Percentiles rank a stretch among this genome's conserved stretches.
phyloP scores from a whole-genome alignment of 2,113 vertebrate species.

The Mungos mungo region DNA sequence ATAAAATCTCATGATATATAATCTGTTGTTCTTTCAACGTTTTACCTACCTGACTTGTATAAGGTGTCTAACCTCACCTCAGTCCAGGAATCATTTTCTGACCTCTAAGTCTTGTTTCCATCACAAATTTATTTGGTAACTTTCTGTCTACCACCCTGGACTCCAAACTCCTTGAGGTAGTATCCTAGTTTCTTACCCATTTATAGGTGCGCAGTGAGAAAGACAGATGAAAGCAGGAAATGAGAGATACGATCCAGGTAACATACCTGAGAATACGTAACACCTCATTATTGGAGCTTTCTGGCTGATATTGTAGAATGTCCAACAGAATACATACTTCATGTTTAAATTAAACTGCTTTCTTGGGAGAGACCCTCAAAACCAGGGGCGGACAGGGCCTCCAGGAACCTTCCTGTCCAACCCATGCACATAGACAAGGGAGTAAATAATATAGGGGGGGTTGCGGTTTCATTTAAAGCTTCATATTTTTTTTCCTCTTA shows the following conservation, averaged over 20 bases:
- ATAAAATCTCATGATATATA: background rate
- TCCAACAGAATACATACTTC: background rate
- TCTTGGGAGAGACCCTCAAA: conserved; percentile 36
- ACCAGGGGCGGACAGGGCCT: background rate
- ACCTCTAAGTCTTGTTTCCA: background rate
- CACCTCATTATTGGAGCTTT: background rate
- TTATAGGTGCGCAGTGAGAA: background rate
- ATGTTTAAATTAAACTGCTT: conserved; percentile 60
- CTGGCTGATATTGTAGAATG: background rate
- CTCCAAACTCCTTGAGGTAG: background rate
- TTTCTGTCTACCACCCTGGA: background rate
- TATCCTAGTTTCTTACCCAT: background rate
- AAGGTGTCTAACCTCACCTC: background rate
- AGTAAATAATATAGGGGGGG: conserved; percentile 25
- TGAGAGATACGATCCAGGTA: background rate
- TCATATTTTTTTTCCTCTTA: background rate
- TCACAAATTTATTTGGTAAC: background rate
- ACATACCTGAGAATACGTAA: background rate
- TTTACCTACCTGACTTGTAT: background rate
- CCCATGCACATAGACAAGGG: background rate
- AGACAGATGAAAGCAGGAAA: background rate
- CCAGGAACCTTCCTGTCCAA: conserved; percentile 5
- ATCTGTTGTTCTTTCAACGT: background rate
- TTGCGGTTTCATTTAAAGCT: conserved; percentile 42
- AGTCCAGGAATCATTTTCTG: background rate